Percentiles rank a stretch among this genome's conserved stretches.
Conservation (phyloP, 2,113 vertebrate genomes). For the Grammomys surdaster region DNA sequence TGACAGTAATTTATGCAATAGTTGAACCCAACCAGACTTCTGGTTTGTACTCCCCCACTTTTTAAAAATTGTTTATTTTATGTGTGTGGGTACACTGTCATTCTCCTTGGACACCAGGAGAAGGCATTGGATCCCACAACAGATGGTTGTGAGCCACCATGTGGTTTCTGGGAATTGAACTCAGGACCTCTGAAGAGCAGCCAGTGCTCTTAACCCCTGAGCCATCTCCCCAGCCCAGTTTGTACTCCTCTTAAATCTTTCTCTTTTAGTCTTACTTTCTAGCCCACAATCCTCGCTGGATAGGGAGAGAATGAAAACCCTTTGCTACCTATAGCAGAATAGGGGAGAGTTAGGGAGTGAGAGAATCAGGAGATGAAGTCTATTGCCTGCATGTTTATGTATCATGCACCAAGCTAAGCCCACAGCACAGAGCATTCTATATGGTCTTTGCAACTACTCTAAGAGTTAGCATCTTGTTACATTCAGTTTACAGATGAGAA, state of each 20-base stretch:
- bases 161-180: too few species aligned
- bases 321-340: not conserved
- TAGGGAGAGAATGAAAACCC: slow-evolving; percentile 5
- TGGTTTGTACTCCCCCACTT: not conserved
- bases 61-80: too few species aligned
- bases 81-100: too few species aligned
- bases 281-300: slow-evolving; percentile 2
- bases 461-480: not conserved
- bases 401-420: not conserved
- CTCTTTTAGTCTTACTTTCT: slow-evolving; percentile 38
- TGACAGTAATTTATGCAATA: slow-evolving; percentile 9
- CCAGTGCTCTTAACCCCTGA: too few species aligned
- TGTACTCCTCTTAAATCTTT: not conserved
- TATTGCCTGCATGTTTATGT: not conserved
- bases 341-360: not conserved
- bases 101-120: too few species aligned
- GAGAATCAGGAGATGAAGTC: slow-evolving; percentile 24
- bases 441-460: not conserved
- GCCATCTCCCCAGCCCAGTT: not conserved
- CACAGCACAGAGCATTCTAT: not conserved
- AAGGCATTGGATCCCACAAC: too few species aligned
- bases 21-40: slow-evolving; percentile 32
- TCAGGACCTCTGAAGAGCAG: too few species aligned
- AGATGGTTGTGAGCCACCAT: too few species aligned
- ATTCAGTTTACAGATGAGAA: not conserved